Evolutionary conservation across 2,888 invertebrate genomes (phyloP), one percentile per base, ranked within the genome.

Genomic region (Drosophila heteroneura): DNA sequence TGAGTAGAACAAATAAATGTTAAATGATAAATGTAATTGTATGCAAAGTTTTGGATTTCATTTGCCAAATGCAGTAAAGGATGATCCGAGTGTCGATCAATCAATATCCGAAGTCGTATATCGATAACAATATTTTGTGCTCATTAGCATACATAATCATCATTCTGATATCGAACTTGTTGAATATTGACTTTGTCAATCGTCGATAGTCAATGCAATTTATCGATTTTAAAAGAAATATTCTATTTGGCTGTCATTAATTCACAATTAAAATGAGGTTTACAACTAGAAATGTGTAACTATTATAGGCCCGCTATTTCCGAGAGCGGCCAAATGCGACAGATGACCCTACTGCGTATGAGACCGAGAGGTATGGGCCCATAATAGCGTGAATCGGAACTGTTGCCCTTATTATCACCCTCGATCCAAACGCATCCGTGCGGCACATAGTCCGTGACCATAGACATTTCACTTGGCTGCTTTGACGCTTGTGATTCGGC

Each of bases 381-480:
- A 93, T 97, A 98, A 10, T 94, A 94, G 81, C 98, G 95, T 2
- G 98, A 98, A 94, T 99, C 99, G 0, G 96, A 95, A 12, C 98
- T 98, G 93, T 98, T 97, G 62, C 93, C 93, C 16, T 94, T 94
- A 93, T 99, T 99, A 92, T 99, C 98, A 26, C 99, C 98, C 94
- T 98, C 97, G 70, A 98, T 93, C 98, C 98, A 98, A 0, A 98
- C 96, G 93, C 97, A 97, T 3, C 98, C 98, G 82, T 94, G 94
- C 0, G 98, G 98, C 51, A 98, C 96, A 92, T 95, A 91, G 80
- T 96, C 87, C 5, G 76, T 76, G 1, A 69, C 73, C 72, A 81
- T 74, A 16, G 60, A 26, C 26, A 67, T 65, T 32, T 76, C 51
- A 22, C 16, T 39, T 32, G 49, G 28, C 9, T 62, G 54, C 44